Conservation (phyloP, 2,888 invertebrate species). For the Argyra leucocephala region DNA sequence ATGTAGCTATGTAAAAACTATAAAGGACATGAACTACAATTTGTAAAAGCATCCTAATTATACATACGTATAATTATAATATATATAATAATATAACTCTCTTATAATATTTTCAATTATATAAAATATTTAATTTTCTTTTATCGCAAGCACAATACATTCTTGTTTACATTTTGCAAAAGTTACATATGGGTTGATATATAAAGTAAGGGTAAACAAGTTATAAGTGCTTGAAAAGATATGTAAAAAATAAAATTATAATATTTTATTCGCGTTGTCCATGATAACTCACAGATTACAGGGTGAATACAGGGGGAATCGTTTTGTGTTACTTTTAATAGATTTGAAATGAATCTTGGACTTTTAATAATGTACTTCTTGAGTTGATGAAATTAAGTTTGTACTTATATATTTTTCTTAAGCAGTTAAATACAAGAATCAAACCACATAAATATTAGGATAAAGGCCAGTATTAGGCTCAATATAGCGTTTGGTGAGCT, state of each 20-base stretch:
- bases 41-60: constrained; percentile 1
- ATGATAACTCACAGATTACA: background rate
- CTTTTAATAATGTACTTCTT: too few relatives aligned
- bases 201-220: background rate
- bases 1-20: background rate
- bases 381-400: too few relatives aligned
- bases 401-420: too few relatives aligned
- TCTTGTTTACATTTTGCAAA: background rate
- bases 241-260: background rate
- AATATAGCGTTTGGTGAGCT: too few relatives aligned
- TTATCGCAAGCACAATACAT: background rate
- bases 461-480: too few relatives aligned
- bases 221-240: background rate
- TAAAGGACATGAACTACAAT: background rate
- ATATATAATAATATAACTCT: background rate
- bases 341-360: too few relatives aligned
- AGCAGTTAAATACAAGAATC: too few relatives aligned
- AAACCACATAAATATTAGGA: too few relatives aligned
- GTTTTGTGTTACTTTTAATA: too few relatives aligned
- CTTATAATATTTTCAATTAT: background rate
- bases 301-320: too few relatives aligned
- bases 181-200: background rate
- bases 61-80: background rate
- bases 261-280: background rate
- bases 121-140: background rate